Evolutionary conservation across 1,140 invertebrate genomes (phyloP).

Genomic region (Macrobrachium nipponense): DNA sequence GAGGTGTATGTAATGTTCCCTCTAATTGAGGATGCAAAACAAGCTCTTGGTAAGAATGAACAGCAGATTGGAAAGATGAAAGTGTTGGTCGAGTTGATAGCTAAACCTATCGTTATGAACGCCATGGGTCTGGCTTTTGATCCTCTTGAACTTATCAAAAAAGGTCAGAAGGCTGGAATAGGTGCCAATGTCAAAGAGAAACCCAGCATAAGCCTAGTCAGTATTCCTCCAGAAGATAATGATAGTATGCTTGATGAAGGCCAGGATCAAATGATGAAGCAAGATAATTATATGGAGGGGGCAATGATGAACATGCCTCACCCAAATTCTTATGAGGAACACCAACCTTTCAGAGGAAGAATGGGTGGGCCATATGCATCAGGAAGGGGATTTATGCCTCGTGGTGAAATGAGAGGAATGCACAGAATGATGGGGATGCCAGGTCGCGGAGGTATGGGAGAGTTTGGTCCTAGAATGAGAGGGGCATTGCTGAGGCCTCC

Average conservation of each 20-base stretch:
- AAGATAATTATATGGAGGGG: not conserved
- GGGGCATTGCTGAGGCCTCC: constrained; percentile 10
- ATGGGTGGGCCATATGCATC: constrained; percentile 26
- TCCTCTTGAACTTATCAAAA: constrained; percentile 60
- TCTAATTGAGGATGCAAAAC: constrained; percentile 43
- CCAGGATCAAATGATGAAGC: not conserved
- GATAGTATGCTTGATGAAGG: not conserved
- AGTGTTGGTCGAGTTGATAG: constrained; percentile 55
- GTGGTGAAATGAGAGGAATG: constrained; percentile 41
- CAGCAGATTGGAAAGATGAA: constrained; percentile 55
- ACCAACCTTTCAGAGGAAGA: constrained; percentile 28
- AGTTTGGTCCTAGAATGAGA: constrained; percentile 32
- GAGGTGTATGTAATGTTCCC: constrained; percentile 61
- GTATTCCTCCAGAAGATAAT: not conserved
- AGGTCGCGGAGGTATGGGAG: constrained; percentile 57
- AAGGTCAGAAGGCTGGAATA: constrained; percentile 42
- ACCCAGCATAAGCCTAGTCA: not conserved
- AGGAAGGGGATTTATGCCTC: constrained; percentile 26
- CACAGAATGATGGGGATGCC: constrained; percentile 43
- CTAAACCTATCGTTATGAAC: constrained; percentile 63
- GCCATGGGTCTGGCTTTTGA: constrained; percentile 63
- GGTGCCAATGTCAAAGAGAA: not conserved
- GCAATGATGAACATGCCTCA: not conserved
- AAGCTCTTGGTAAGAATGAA: constrained; percentile 53
- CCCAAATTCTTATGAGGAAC: not conserved